phyloP scores from a whole-genome alignment of 1,140 invertebrate species.

The Ceratosolen fusciceps region DNA sequence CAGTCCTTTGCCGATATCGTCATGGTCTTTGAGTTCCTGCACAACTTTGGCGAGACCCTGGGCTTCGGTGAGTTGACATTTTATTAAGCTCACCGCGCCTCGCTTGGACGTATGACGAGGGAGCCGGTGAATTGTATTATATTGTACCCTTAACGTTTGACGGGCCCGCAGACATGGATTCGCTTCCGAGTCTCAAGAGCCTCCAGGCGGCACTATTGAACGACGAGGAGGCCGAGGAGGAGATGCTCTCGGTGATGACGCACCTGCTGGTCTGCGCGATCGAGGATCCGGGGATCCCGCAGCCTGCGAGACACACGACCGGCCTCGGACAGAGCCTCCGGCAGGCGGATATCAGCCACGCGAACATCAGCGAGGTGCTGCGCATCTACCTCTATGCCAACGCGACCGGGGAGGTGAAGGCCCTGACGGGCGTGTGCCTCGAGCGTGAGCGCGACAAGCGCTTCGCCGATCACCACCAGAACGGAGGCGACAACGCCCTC shows the following conservation, averaged over 20 bases:
- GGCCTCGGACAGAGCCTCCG: slow-evolving; percentile 90
- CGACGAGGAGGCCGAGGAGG: slow-evolving; percentile 88
- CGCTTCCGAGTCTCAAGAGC: slow-evolving; percentile 86
- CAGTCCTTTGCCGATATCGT: slow-evolving; percentile 92
- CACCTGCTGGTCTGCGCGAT: slow-evolving; percentile 93
- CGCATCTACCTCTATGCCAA: slow-evolving; percentile 90
- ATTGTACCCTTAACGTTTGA: no score
- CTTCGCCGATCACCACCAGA: slow-evolving; percentile 84
- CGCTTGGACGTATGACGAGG: no score
- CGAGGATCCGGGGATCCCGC: slow-evolving; percentile 94
- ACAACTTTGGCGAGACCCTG: slow-evolving; percentile 94
- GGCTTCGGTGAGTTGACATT: slow-evolving; percentile 87
- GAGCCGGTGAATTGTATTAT: no score
- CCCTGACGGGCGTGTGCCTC: slow-evolving; percentile 82
- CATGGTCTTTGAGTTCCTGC: slow-evolving; percentile 95
- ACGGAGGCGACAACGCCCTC: slow-evolving; percentile 76
- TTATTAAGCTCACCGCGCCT: no score
- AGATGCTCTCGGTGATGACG: slow-evolving; percentile 88
- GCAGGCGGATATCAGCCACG: slow-evolving; percentile 92
- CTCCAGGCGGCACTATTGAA: slow-evolving; percentile 89
- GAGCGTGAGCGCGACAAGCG: slow-evolving; percentile 83
- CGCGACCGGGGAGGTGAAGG: slow-evolving; percentile 87
- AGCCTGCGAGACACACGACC: slow-evolving; percentile 88
- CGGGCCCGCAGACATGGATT: slow-evolving; percentile 86
- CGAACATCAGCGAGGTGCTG: slow-evolving; percentile 92